These are phyloP conservation scores for Cottoperca gobio DNA, from an alignment of 2,797 vertebrate genomes.

Conservation along the genomic window DNA sequence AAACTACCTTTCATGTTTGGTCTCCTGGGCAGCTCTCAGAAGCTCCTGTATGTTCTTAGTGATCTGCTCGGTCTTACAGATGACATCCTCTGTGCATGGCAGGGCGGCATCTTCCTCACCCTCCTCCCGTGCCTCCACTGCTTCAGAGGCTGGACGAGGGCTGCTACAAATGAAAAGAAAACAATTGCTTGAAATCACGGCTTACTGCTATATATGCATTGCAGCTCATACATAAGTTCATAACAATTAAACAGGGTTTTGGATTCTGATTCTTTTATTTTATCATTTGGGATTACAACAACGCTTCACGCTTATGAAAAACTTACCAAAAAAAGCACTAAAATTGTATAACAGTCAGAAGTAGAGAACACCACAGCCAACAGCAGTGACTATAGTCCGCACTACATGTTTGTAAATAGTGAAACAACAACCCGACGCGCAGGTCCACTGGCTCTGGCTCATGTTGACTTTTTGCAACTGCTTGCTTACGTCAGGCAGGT, in stretches of 20 bases:
- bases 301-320: neutral
- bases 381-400: neutral
- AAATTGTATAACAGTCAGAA: neutral
- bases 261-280: neutral
- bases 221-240: neutral
- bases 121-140: slow-evolving; percentile 78
- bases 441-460: neutral
- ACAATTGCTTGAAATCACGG: neutral
- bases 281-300: neutral
- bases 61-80: slow-evolving; percentile 98
- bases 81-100: slow-evolving; percentile 96
- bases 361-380: neutral
- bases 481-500: neutral
- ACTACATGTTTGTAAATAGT: neutral
- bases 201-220: neutral
- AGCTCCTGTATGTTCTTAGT: slow-evolving; percentile 99
- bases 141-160: slow-evolving; percentile 65
- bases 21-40: slow-evolving; percentile 95
- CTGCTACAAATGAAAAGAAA: slow-evolving; percentile 41
- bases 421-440: neutral
- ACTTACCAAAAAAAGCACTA: neutral
- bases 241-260: neutral
- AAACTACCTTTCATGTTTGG: slow-evolving; percentile 94
- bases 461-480: slow-evolving; percentile 7
- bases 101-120: slow-evolving; percentile 84